Percentiles rank a stretch among this genome's conserved stretches.
Conservation (phyloP, 2,113 vertebrate genomes). For the Prionailurus viverrinus region DNA sequence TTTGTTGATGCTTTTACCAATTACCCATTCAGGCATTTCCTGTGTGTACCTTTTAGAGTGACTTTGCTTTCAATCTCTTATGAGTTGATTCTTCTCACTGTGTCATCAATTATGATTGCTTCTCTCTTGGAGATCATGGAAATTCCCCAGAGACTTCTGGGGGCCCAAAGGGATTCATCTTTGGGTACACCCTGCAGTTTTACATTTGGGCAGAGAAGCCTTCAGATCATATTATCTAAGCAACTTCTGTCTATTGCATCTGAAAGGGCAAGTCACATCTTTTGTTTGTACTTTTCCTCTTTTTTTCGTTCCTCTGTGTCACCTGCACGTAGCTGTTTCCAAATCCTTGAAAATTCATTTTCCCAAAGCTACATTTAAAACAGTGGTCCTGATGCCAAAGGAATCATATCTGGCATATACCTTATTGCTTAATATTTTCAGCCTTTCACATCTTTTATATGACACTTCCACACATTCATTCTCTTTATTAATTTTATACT, state of each 20-base stretch:
- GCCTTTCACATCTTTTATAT: neutral
- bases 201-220: neutral
- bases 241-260: neutral
- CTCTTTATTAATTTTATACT: slow-evolving; percentile 56
- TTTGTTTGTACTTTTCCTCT: neutral
- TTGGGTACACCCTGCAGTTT: neutral
- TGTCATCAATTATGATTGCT: too few species aligned
- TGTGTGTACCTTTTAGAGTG: neutral
- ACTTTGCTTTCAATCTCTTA: neutral
- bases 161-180: neutral
- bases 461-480: neutral
- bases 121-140: neutral
- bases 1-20: neutral
- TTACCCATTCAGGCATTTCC: neutral
- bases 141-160: neutral
- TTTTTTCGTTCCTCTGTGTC: neutral
- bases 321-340: neutral
- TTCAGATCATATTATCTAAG: neutral
- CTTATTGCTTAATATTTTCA: neutral
- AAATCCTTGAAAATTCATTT: neutral
- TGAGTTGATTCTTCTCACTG: neutral
- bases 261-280: neutral
- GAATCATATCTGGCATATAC: neutral
- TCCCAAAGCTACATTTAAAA: neutral
- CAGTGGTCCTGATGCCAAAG: neutral